Evolutionary conservation across 1,140 invertebrate species (phyloP).

Genomic region (Pogonognathellus flavescens): DNA sequence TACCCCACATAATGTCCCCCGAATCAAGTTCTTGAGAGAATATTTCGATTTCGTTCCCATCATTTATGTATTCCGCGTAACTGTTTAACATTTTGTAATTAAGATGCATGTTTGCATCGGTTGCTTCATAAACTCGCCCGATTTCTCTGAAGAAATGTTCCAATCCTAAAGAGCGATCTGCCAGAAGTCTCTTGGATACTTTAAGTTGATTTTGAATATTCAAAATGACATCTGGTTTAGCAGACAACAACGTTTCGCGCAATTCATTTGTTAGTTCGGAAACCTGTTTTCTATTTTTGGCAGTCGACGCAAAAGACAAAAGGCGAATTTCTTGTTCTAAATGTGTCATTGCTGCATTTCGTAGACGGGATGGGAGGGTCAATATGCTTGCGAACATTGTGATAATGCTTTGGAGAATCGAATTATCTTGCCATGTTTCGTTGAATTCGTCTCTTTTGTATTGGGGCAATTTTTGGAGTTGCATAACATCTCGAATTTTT

Average conservation of each 20-base stretch:
- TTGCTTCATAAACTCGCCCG: neutral
- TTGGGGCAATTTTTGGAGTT: constrained; percentile 21
- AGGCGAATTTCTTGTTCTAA: neutral
- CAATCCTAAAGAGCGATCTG: constrained; percentile 5
- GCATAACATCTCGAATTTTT: constrained; percentile 9
- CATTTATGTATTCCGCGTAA: neutral
- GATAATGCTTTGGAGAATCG: neutral
- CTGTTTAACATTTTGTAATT: constrained; percentile 6
- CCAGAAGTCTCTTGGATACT: neutral
- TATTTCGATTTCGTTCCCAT: neutral
- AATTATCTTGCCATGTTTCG: neutral
- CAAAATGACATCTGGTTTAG: neutral
- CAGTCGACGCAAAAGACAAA: neutral
- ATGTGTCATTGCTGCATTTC: constrained; percentile 5
- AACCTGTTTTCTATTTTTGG: neutral
- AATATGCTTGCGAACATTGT: constrained; percentile 15
- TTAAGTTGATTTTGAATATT: constrained; percentile 33
- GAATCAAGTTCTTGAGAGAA: neutral
- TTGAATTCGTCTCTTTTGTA: constrained; percentile 23
- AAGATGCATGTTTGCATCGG: constrained; percentile 19
- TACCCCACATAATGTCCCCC: neutral
- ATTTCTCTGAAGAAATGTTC: constrained; percentile 37
- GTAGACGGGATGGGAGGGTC: neutral
- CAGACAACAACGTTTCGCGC: neutral
- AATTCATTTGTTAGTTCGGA: neutral